Percentiles rank a stretch among this genome's conserved stretches.
Conservation (phyloP, 2,113 vertebrate species). For the Donacobius atricapilla region DNA sequence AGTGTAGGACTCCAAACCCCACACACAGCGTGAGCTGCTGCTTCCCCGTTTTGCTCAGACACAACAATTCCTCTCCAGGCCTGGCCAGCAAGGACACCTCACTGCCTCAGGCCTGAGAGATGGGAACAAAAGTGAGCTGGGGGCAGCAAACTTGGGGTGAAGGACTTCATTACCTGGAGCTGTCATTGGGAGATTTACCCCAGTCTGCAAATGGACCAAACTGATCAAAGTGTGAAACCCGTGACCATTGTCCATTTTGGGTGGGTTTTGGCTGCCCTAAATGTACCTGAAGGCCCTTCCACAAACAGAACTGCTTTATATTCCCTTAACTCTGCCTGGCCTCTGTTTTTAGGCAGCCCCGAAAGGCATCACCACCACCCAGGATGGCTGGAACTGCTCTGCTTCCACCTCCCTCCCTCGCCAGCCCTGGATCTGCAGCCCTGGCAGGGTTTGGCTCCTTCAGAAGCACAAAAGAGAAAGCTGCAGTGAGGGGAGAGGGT, state of each 20-base stretch:
- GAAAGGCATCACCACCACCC: background rate
- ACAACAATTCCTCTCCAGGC: background rate
- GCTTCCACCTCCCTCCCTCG: background rate
- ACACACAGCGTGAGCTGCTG: background rate
- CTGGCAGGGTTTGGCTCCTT: background rate
- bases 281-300: background rate
- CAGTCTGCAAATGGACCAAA: background rate
- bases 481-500: background rate
- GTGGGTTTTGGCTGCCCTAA: background rate
- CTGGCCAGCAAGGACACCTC: background rate
- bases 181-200: fast-evolving
- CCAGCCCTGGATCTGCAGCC: background rate
- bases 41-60: background rate
- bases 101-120: background rate
- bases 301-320: background rate
- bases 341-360: background rate
- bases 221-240: background rate
- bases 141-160: background rate
- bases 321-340: background rate
- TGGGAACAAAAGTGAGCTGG: background rate
- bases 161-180: background rate
- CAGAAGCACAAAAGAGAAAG: background rate
- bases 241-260: fast-evolving
- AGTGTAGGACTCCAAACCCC: fast-evolving
- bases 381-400: background rate